Evolutionary conservation across 53 echinoderm and acorn worm species (phyloP).

Genomic region (Mesocentrotus franciscanus): DNA sequence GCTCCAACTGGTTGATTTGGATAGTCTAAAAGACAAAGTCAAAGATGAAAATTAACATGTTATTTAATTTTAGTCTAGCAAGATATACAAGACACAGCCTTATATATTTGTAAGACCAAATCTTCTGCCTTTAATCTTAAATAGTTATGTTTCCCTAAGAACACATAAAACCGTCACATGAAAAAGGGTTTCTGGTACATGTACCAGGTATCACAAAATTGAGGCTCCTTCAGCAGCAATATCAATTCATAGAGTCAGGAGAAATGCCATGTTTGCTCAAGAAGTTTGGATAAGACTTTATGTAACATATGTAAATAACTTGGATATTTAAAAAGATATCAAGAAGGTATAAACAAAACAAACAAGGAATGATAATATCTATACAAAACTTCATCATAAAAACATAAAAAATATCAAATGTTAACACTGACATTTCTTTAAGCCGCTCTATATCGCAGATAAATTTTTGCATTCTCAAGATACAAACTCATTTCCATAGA

Average conservation of each 20-base stretch:
- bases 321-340: neutral
- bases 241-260: neutral
- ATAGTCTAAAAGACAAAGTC: conserved; percentile 71
- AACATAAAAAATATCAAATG: neutral
- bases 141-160: neutral
- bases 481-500: neutral
- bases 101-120: neutral
- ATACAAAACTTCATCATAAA: neutral
- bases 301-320: neutral
- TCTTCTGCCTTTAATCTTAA: no score
- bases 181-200: neutral
- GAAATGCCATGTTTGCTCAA: neutral
- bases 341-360: neutral
- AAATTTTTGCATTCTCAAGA: neutral
- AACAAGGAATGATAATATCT: neutral
- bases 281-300: neutral
- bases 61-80: neutral
- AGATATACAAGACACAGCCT: neutral
- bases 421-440: neutral
- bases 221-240: neutral
- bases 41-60: neutral
- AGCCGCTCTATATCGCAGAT: neutral
- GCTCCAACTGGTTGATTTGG: conserved; percentile 77
- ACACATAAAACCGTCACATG: neutral
- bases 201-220: neutral